phyloP scores from a whole-genome alignment of 2,113 vertebrate genomes.

The Morone chrysops region DNA sequence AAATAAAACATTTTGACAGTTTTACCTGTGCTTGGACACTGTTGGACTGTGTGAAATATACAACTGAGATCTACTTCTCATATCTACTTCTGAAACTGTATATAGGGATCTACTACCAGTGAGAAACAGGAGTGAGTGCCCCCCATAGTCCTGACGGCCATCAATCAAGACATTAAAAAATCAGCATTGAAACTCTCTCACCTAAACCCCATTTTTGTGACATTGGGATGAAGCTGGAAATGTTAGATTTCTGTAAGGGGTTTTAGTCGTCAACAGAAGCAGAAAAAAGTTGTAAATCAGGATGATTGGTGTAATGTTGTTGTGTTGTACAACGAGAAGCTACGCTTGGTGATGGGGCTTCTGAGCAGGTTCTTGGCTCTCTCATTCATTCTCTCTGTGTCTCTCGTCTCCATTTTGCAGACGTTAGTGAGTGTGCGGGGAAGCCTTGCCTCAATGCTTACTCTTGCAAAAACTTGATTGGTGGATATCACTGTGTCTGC shows the following conservation, averaged over 20 bases:
- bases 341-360: slow-evolving; percentile 71
- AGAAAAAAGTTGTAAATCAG: neutral
- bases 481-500: slow-evolving; percentile 99
- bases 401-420: slow-evolving; percentile 85
- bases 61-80: neutral
- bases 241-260: neutral
- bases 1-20: no score
- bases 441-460: slow-evolving; percentile 96
- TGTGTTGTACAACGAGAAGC: neutral
- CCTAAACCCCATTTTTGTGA: neutral
- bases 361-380: slow-evolving; percentile 65
- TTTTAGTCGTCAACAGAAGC: neutral
- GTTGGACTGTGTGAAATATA: no score
- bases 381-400: slow-evolving; percentile 54
- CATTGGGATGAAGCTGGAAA: neutral
- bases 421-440: slow-evolving; percentile 95
- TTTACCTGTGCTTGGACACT: no score
- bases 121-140: no score
- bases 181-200: no score
- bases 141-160: no score
- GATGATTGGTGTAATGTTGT: neutral
- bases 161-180: no score
- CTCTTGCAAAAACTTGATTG: slow-evolving; percentile 99
- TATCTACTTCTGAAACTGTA: neutral
- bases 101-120: no score